These are phyloP conservation scores for Temnothorax nylanderi DNA, from an alignment of 1,140 invertebrate genomes.

Conservation along the genomic window DNA sequence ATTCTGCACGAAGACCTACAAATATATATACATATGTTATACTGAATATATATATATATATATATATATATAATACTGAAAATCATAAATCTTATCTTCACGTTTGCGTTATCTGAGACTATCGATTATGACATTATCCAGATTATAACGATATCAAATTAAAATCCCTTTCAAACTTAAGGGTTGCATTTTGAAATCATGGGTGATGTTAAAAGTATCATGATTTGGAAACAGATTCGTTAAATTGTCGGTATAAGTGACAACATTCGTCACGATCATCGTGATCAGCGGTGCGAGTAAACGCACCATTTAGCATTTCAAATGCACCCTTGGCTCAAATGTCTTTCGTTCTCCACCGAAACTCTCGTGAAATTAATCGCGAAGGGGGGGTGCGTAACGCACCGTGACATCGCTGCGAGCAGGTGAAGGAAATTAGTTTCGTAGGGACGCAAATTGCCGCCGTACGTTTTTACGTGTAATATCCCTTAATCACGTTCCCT, in stretches of 20 bases:
- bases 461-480: slow-evolving; percentile 9
- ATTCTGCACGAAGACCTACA: neutral
- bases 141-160: neutral
- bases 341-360: slow-evolving; percentile 51
- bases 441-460: slow-evolving; percentile 16
- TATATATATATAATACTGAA: too few species aligned
- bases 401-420: slow-evolving; percentile 77
- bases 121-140: neutral
- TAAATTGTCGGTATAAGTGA: neutral
- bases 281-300: slow-evolving; percentile 68
- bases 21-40: neutral
- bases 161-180: neutral
- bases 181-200: neutral
- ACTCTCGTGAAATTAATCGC: slow-evolving; percentile 74
- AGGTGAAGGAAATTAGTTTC: slow-evolving; percentile 79
- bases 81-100: too few species aligned
- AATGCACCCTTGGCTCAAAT: neutral
- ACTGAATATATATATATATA: too few species aligned
- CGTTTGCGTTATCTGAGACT: neutral
- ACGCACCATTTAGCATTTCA: slow-evolving; percentile 67
- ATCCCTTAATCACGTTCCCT: neutral
- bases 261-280: slow-evolving; percentile 16
- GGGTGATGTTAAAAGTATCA: neutral
- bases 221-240: slow-evolving; percentile 1
- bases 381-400: slow-evolving; percentile 66